Evolutionary conservation across 2,797 vertebrate genomes (phyloP).

Genomic region (Yasuhikotakia modesta): DNA sequence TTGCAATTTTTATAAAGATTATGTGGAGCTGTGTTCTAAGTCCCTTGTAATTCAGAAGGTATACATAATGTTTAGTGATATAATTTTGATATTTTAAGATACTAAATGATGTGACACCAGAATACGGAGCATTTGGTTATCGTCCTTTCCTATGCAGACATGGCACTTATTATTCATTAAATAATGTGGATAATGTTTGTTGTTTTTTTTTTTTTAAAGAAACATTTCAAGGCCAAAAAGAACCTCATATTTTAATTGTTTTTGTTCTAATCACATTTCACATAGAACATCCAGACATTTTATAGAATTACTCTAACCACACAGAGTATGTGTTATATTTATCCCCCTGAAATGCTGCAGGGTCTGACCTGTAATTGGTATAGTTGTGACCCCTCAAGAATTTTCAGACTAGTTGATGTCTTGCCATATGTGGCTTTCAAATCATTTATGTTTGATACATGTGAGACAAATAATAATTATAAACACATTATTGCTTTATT

Average conservation of each 20-base stretch:
- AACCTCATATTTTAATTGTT: not conserved
- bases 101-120: not conserved
- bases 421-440: constrained; percentile 32
- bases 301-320: not conserved
- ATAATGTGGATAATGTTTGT: not conserved
- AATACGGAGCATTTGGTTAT: too few relatives aligned
- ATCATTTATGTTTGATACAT: constrained; percentile 12
- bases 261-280: not conserved
- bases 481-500: constrained; percentile 25
- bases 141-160: not conserved
- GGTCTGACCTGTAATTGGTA: constrained; percentile 37
- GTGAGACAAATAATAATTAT: constrained; percentile 42
- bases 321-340: constrained; percentile 21
- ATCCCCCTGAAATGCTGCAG: constrained; percentile 38
- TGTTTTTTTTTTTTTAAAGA: not conserved
- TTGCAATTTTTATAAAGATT: too few relatives aligned
- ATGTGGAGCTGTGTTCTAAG: too few relatives aligned
- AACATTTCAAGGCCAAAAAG: not conserved
- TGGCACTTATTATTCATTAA: not conserved
- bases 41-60: too few relatives aligned
- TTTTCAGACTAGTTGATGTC: constrained; percentile 15
- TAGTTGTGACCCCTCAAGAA: constrained; percentile 32
- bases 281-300: not conserved
- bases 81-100: not conserved
- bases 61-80: too few relatives aligned